Base-by-base conservation (phyloP, 2,888 invertebrate genomes). In the Cylindroiulus punctatus region DNA sequence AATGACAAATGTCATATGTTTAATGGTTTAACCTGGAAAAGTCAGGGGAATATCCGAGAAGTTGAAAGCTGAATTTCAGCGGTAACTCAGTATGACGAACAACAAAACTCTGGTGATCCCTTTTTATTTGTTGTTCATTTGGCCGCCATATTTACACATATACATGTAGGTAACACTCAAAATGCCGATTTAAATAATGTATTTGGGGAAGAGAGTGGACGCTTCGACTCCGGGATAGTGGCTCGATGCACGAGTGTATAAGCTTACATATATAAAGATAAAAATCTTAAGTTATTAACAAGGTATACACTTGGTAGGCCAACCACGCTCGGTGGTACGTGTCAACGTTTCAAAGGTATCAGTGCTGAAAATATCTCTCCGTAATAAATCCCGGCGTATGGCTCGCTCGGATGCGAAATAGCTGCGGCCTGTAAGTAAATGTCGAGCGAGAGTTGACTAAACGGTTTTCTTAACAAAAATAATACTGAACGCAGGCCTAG, bases 201-300 rank as follows among this genome's bases (percentile, higher is more conserved):
- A 57, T 57, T n/a, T n/a, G 57, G 57, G 57, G 57, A 57, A 57
- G 57, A 57, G 19, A n/a, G 57, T 57, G 57, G 57, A 57, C 57
- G 19, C 17, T 44, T 44, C 44, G 44, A 57, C 19, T 57, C 7
- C n/a, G 36, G 57, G 57, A 57, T 57, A n/a, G 5, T 1, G n/a
- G 57, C 57, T 57, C 19, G 19, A 57, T 57, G 57, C 57, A 57
- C 57, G 57, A 57, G 57, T 57, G 57, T 57, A 57, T 57, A 57
- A 57, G 57, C 57, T 57, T 57, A 57, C 57, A 57, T 57, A 57
- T 57, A 57, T 57, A 57, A 57, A 57, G 57, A 57, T 57, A 57
- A 3, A 57, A 57, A 57, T 57, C 19, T 57, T 57, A n/a, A 57
- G 19, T 57, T 57, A 19, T 57, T 57, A 57, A 57, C 57, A n/a